Percentiles rank a stretch among this genome's conserved stretches.
These are phyloP conservation scores for Drosophila meridionalis DNA, from an alignment of 2,888 invertebrate species.

Conservation along the genomic window DNA sequence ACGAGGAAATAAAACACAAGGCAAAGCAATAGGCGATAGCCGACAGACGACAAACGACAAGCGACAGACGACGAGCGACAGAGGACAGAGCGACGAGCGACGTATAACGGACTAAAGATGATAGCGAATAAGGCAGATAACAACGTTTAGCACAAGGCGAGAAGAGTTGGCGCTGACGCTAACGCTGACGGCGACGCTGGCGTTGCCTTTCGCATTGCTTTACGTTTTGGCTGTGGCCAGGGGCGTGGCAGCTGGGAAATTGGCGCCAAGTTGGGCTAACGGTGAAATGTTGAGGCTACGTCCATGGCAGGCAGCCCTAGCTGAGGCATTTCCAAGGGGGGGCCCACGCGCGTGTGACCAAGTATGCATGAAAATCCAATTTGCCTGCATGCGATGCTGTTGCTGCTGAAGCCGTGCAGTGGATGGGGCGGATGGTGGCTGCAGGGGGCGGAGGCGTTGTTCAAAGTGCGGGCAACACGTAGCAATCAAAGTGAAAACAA, in stretches of 20 bases:
- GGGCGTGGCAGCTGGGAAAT: constrained; percentile 18
- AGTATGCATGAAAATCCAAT: constrained; percentile 80
- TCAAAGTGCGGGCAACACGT: constrained; percentile 62
- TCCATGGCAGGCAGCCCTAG: background rate
- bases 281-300: constrained; percentile 11
- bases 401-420: background rate
- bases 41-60: constrained; percentile 13
- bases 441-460: background rate
- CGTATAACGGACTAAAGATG: constrained; percentile 26
- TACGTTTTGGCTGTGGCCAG: background rate
- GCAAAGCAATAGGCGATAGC: constrained; percentile 45
- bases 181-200: background rate
- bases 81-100: background rate
- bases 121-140: constrained; percentile 70
- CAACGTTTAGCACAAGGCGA: constrained; percentile 72
- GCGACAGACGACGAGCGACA: background rate
- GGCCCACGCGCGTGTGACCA: constrained; percentile 66
- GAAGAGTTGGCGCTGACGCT: constrained; percentile 61
- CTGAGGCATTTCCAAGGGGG: background rate
- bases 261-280: constrained; percentile 17
- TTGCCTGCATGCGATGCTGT: constrained; percentile 64
- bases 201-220: background rate
- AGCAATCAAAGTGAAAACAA: constrained; percentile 78
- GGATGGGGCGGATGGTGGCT: too few species aligned
- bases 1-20: constrained; percentile 68